A percentile compares a stretch with the other conserved stretches of the same genome.
phyloP scores from a whole-genome alignment of 2,113 vertebrate species.

The Lamprotornis superbus region DNA sequence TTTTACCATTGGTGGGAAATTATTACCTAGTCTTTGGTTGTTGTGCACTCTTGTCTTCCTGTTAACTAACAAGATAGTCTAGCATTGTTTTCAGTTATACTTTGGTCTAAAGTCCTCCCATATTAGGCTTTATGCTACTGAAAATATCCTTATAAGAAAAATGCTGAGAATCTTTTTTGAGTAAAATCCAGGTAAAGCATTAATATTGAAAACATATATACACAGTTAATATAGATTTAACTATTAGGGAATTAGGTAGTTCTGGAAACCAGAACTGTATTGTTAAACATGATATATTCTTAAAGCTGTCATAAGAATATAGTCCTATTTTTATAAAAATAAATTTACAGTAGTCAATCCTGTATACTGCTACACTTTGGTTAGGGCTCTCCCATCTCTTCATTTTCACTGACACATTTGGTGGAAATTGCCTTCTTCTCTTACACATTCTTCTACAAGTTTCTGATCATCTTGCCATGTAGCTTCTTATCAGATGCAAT shows the following conservation, averaged over 20 bases:
- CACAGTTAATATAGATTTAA: neutral
- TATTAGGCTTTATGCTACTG: neutral
- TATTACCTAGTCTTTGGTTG: neutral
- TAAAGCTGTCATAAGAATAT: neutral
- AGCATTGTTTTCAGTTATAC: slow-evolving; percentile 24
- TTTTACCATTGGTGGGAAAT: neutral
- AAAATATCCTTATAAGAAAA: neutral
- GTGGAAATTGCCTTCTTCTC: neutral
- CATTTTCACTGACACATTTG: neutral
- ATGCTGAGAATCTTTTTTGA: slow-evolving; percentile 7
- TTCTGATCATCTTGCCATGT: neutral
- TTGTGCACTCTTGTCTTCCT: neutral
- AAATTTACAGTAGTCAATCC: neutral
- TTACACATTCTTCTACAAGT: neutral
- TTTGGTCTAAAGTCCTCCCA: neutral
- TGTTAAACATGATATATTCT: neutral
- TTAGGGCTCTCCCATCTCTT: neutral
- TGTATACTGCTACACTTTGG: neutral
- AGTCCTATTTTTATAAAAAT: neutral
- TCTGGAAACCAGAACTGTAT: neutral
- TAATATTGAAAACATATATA: neutral
- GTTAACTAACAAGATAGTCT: neutral
- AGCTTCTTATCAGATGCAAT: neutral
- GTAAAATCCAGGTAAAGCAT: neutral
- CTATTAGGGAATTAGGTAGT: neutral